Percentiles rank a stretch among this genome's conserved stretches.
phyloP scores from a whole-genome alignment of 92 coral and sea anemone genomes.

The Epizoanthus rinbou region DNA sequence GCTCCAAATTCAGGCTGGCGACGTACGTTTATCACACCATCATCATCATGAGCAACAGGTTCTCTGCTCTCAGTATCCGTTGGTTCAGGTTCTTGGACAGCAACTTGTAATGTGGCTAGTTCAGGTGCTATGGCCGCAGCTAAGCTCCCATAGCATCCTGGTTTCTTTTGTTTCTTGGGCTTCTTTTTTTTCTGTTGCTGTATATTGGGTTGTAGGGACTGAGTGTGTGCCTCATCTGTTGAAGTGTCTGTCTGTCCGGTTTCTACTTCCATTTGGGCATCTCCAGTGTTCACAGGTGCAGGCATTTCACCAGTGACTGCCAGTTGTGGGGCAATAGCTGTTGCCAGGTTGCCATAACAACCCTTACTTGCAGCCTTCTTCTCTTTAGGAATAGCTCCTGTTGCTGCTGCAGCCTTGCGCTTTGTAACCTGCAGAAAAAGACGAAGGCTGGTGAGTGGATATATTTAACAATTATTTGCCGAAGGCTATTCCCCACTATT shows the following conservation, averaged over 20 bases:
- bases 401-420: not conserved
- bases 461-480: too few relatives aligned
- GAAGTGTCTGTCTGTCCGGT: not conserved
- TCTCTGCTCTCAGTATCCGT: not conserved
- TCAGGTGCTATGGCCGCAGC: slow-evolving; percentile 57
- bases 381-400: slow-evolving; percentile 3
- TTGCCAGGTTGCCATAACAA: not conserved
- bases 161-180: slow-evolving; percentile 19
- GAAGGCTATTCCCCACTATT: too few relatives aligned
- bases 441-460: not conserved
- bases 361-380: slow-evolving; percentile 1
- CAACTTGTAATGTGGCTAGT: slow-evolving; percentile 37
- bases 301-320: not conserved
- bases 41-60: not conserved
- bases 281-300: not conserved
- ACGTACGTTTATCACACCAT: slow-evolving; percentile 11
- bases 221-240: not conserved
- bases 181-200: slow-evolving; percentile 16
- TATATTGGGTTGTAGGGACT: not conserved
- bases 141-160: slow-evolving; percentile 46
- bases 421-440: not conserved
- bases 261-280: not conserved
- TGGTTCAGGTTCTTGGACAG: not conserved
- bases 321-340: not conserved
- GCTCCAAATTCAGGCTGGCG: slow-evolving; percentile 20